A percentile compares a stretch with the other conserved stretches of the same genome.
These are phyloP conservation scores for Marmota monax DNA, from an alignment of 2,113 vertebrate genomes.

Conservation along the genomic window DNA sequence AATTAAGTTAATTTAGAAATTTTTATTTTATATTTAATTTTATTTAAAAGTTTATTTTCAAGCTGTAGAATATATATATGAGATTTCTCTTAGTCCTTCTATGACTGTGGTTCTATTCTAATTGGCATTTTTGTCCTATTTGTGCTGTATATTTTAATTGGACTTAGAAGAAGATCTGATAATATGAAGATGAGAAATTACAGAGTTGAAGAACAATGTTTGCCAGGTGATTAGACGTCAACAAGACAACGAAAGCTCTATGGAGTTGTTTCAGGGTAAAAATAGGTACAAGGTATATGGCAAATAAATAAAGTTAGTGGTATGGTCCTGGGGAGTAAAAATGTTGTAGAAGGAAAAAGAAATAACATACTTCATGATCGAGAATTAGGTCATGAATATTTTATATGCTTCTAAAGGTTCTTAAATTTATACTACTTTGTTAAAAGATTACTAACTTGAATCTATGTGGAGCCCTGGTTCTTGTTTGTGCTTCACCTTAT, in stretches of 20 bases:
- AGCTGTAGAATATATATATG: not conserved
- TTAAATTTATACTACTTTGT: not conserved
- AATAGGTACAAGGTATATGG: not conserved
- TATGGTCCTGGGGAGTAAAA: not conserved
- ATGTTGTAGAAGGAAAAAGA: not conserved
- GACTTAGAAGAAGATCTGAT: constrained; percentile 43
- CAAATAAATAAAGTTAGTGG: not conserved
- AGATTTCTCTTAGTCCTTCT: not conserved
- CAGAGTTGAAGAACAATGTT: not conserved
- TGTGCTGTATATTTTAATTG: not conserved
- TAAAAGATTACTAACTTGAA: not conserved
- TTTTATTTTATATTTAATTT: not conserved
- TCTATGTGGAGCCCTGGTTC: not conserved
- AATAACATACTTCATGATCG: not conserved
- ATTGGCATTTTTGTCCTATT: constrained; percentile 37
- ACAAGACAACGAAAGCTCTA: not conserved
- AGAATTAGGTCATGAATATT: not conserved
- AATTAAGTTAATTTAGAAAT: constrained; percentile 51
- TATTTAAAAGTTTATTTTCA: constrained; percentile 45
- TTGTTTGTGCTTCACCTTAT: constrained; percentile 25
- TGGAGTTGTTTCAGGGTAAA: not conserved
- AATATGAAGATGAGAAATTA: constrained; percentile 12
- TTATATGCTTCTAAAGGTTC: not conserved
- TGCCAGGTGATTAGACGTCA: not conserved
- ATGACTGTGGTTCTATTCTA: constrained; percentile 3